Base-by-base conservation (phyloP, 2,888 invertebrate species). In the Luperina testacea region DNA sequence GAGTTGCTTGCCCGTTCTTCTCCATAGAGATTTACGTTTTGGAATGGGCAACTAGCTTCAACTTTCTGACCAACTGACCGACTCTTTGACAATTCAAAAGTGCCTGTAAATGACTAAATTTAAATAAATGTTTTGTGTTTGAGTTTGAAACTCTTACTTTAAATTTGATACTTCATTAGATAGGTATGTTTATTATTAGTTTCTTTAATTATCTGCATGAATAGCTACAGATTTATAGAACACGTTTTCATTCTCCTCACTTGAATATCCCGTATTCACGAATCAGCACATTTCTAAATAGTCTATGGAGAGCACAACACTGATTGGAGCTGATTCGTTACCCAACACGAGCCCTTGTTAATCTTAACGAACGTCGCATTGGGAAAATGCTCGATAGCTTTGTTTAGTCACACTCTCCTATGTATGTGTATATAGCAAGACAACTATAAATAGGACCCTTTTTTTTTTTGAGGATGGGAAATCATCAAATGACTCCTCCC, bases 341-440 rank as follows among this genome's bases (percentile, higher is more conserved):
- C 88, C 78, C 75, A 82, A 83, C 84, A 83, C 84, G 71, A 85
- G 81, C 80, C 79, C 89, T 92, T 91, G 92, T 92, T 91, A 91
- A 89, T 87, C 88, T 90, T 92, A 91, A 92, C 88, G 90, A 92
- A 90, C 90, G 90, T 86, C 83, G 85, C 85, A 53, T 72, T 82
- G 88, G 86, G 80, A 83, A 78, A 78, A 78, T 80, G 90, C 77
- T 83, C 79, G 74, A 77, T 84, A 90, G 88, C 88, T 88, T 85
- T 87, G 85, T 88, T 89, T 88, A 82, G 81, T 80, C 78, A 71
- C 79, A 87, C 80, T 81, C 76, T 64, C 53, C 71, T 42, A 45
- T 65, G 72, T 87, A 75, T 42, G 42, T 65, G 72, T 87, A 75
- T 82, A 76, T 82, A 76, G 53, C 11, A 5, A 61, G 38, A 72